Conservation (phyloP, 2,888 invertebrate genomes). For the Temnothorax unifasciatus region DNA sequence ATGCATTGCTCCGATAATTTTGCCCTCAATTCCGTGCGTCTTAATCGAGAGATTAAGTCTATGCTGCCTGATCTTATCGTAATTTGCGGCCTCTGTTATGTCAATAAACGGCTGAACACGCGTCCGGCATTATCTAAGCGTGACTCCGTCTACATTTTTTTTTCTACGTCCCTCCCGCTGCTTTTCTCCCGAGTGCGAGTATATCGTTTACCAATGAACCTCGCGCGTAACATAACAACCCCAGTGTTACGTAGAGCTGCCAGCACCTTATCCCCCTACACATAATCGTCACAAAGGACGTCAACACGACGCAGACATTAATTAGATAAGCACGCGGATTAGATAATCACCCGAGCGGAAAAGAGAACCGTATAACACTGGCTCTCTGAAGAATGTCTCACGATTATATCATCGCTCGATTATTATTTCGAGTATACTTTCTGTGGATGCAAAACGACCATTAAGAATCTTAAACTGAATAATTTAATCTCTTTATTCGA, state of each 20-base stretch:
- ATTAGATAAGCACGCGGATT: conserved; percentile 60
- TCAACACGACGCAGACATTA: conserved; percentile 53
- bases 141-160: conserved; percentile 60
- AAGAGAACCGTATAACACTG: conserved; percentile 22
- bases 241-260: conserved; percentile 54
- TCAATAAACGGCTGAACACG: conserved; percentile 72
- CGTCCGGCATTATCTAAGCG: conserved; percentile 70
- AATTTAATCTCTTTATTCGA: not conserved
- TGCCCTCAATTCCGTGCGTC: conserved; percentile 2
- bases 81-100: conserved; percentile 65
- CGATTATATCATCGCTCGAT: conserved; percentile 48
- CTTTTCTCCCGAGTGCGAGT: conserved; percentile 1
- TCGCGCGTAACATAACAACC: conserved; percentile 57
- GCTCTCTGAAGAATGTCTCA: conserved; percentile 31
- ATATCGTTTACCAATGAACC: conserved; percentile 69
- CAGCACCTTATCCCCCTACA: conserved; percentile 55
- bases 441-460: not conserved
- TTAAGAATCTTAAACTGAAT: not conserved
- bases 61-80: conserved; percentile 69
- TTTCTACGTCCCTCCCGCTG: conserved; percentile 31
- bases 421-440: conserved; percentile 24
- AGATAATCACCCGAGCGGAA: conserved; percentile 44
- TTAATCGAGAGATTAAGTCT: conserved; percentile 39
- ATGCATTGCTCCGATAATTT: conserved; percentile 24
- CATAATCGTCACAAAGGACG: conserved; percentile 55